Evolutionary conservation across 1,140 invertebrate genomes (phyloP).

Genomic region (Holotrichia oblita): DNA sequence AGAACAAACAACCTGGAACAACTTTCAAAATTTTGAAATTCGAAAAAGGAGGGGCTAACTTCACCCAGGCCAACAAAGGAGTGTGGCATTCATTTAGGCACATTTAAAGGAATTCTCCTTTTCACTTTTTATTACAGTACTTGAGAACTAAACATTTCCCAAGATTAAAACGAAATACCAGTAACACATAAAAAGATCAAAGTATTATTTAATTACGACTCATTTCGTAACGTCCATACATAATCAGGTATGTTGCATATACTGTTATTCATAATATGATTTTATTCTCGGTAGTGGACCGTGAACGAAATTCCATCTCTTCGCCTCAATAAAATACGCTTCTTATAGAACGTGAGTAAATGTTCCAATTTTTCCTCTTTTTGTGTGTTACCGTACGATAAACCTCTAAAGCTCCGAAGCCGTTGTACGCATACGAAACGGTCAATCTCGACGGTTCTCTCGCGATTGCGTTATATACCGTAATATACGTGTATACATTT

Average conservation of each 20-base stretch:
- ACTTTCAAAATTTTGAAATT: too few species aligned
- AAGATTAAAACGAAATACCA: neutral
- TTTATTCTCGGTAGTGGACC: neutral
- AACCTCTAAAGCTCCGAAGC: neutral
- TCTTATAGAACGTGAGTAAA: neutral
- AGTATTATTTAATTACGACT: neutral
- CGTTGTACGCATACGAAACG: neutral
- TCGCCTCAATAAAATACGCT: neutral
- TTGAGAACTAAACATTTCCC: too few species aligned
- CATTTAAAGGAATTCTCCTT: too few species aligned
- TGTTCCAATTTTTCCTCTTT: neutral
- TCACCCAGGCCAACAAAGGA: too few species aligned
- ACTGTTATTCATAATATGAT: neutral
- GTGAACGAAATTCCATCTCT: neutral
- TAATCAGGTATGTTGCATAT: neutral
- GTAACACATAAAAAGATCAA: neutral
- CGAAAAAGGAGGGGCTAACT: too few species aligned
- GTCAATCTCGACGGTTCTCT: neutral
- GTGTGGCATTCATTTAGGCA: too few species aligned
- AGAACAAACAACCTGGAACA: too few species aligned
- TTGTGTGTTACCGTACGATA: too few species aligned
- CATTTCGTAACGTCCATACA: neutral
- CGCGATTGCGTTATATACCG: slow-evolving; percentile 3
- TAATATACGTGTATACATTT: neutral
- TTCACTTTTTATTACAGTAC: too few species aligned